Evolutionary conservation across 2,888 invertebrate species (phyloP), one percentile per base, ranked within the genome.

Genomic region (Pyrochroa serraticornis): DNA sequence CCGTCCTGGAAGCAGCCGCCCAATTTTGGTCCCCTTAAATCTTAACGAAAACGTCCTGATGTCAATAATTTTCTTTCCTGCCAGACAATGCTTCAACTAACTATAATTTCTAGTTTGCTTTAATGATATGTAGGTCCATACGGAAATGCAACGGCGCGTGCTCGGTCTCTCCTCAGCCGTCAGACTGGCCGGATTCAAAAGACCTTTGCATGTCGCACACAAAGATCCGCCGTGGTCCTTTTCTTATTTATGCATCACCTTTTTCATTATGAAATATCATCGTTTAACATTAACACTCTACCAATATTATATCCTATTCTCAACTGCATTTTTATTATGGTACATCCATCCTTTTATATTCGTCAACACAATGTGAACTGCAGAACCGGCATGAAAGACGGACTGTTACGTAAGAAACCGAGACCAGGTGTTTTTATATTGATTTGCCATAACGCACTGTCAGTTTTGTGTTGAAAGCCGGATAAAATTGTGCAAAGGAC

Each of bases 391-490:
- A 56, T 53, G 42, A 70, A 73, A 67, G 69, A 63, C 68, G 67
- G 69, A 70, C 71, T 71, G 72, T 72, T 72, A 68, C 69, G 71
- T 65, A 72, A 73, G 74, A 70, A 74, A 71, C 56, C 50, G 60
- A 60, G 71, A 63, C 76, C 76, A 76, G 76, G 76, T 76, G 76
- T 75, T 75, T 75, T 75, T 74, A 69, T 74, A 74, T 73, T 68
- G 75, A 75, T 76, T 74, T 74, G 70, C 71, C 71, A 72, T 71
- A 70, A 62, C 58, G 58, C 62, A 58, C 49, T 61, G 69, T 58
- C 67, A 71, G 69, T 68, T 71, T 71, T 72, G 69, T 66, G 72
- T 69, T 73, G 72, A 74, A 74, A 74, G 71, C 68, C 65, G 69
- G 63, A 48, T 46, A 62, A 62, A 62, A 60, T 62, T 49, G 45